Percentiles rank a stretch among this genome's conserved stretches.
phyloP scores from a whole-genome alignment of 2,113 vertebrate species.

The Calcarius ornatus region DNA sequence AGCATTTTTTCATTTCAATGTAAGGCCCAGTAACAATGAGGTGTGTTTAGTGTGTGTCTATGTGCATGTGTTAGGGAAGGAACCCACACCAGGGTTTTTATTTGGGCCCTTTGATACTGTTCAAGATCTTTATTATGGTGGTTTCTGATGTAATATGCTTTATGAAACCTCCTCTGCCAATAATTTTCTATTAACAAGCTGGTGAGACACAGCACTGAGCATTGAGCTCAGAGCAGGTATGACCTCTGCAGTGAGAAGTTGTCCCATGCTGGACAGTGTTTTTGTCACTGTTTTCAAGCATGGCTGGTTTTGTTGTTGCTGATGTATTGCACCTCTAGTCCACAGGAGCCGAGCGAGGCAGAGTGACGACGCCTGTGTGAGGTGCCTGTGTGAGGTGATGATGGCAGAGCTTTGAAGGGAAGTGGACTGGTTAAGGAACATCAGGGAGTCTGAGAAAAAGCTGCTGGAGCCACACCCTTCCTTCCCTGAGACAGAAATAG shows the following conservation, averaged over 20 bases:
- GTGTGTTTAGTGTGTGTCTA: background rate
- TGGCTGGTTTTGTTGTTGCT: background rate
- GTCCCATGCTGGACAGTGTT: accelerated
- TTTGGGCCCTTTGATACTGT: background rate
- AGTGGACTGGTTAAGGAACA: background rate
- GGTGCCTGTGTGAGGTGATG: background rate
- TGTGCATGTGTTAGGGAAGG: background rate
- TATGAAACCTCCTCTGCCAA: background rate
- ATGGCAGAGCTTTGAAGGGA: background rate
- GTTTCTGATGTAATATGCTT: background rate
- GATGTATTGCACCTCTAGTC: accelerated
- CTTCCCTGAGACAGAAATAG: background rate
- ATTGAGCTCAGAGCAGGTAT: background rate
- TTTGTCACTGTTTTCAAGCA: background rate
- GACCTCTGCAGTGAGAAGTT: background rate
- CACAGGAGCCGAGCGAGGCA: background rate
- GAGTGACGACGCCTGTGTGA: accelerated
- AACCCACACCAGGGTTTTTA: background rate
- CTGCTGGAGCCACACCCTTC: background rate
- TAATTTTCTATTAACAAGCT: background rate
- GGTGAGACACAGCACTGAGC: background rate
- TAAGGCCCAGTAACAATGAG: background rate
- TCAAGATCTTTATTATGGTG: background rate
- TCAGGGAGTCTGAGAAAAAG: background rate
- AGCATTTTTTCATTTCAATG: background rate